Base-by-base conservation (phyloP, 2,797 vertebrate species). In the Gymnothorax javanicus region DNA sequence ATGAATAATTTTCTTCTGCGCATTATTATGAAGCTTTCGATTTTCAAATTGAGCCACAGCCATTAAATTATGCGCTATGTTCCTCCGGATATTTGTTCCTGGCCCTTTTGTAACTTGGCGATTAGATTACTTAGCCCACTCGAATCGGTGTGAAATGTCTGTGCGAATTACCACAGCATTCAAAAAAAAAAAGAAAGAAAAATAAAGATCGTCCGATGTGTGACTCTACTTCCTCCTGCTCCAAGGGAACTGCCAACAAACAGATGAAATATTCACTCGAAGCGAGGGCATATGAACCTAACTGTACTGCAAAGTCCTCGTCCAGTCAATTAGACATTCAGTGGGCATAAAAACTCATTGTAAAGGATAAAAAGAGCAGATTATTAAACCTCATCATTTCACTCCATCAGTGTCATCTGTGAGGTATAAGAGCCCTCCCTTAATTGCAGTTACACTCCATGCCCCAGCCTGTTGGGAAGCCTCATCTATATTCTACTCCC, bases 361-460 rank as follows among this genome's bases (percentile, higher is more conserved):
- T 15, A 56, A 81, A 81, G 52, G 52, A 54, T 12, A 56, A 81
- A 56, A 56, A n/a, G 20, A 56, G 43, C 43, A 8, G 23, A 81
- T 43, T 81, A 81, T 81, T 81, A 81, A 81, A 81, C 20, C 4
- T 43, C 7, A 27, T n/a, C 77, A 23, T 50, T 81, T 81, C 77
- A 56, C 3, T n/a, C 64, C 64, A 25, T 69, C 64, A 81, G 50
- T 54, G 77, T 56, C 20, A 11, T 54, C 52, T 81, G 77, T 81
- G 56, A 23, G 52, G 50, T 81, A 43, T 81, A 56, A 56, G 50
- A 52, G 77, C 20, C 77, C n/a, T 54, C 77, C 15, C 77, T 54
- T 81, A 81, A 81, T 81, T 81, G 77, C 77, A 56, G 50, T 81
- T 81, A 81, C 77, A 81, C 56, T 56, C 56, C 77, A 81, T 81